These are phyloP conservation scores for Tupiocoris notatus DNA, from an alignment of 2,888 invertebrate species.

Conservation along the genomic window DNA sequence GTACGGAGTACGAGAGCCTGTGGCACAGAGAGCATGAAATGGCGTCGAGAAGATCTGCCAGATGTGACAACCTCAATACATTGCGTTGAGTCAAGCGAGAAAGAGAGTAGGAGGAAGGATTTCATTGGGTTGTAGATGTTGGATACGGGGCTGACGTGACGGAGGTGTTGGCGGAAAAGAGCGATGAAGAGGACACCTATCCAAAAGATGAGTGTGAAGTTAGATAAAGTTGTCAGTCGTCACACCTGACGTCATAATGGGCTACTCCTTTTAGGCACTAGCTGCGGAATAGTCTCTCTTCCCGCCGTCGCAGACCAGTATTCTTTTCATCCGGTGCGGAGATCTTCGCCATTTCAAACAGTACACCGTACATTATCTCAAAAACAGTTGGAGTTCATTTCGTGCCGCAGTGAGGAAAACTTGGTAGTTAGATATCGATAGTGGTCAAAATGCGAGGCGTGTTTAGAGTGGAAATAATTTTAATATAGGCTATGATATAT, in stretches of 20 bases:
- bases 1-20: neutral
- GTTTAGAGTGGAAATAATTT: too few species aligned
- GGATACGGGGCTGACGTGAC: slow-evolving; percentile 1
- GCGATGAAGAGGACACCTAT: slow-evolving; percentile 24
- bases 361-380: too few species aligned
- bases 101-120: neutral
- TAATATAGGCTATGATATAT: too few species aligned
- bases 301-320: neutral
- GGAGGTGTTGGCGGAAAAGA: too few species aligned
- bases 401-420: too few species aligned
- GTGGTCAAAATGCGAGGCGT: too few species aligned
- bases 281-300: neutral
- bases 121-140: neutral
- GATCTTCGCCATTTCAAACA: slow-evolving; percentile 19
- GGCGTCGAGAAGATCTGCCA: neutral
- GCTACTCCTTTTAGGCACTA: slow-evolving; percentile 1
- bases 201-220: slow-evolving; percentile 31
- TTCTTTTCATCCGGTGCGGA: slow-evolving; percentile 20
- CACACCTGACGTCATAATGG: slow-evolving; percentile 36
- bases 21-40: neutral
- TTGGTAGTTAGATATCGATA: too few species aligned
- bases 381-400: too few species aligned
- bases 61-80: slow-evolving; percentile 36
- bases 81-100: neutral
- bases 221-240: slow-evolving; percentile 36